A percentile compares a stretch with the other conserved stretches of the same genome.
These are phyloP conservation scores for Ceuthmochares aereus DNA, from an alignment of 2,113 vertebrate genomes.

Conservation along the genomic window DNA sequence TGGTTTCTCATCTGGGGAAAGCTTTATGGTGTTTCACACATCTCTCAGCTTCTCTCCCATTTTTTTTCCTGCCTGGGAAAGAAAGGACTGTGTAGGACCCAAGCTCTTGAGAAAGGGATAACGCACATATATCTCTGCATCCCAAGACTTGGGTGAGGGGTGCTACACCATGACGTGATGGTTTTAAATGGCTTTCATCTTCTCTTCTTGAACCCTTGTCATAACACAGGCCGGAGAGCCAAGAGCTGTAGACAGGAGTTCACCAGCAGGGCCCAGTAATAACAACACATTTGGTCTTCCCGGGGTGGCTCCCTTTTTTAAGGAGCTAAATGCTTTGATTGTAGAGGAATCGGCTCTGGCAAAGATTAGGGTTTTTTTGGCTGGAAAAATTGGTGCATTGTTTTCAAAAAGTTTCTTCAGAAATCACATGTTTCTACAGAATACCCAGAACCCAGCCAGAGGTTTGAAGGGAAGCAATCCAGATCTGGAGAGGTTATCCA, in stretches of 20 bases:
- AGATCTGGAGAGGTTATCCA: background rate
- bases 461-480: background rate
- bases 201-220: background rate
- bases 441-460: background rate
- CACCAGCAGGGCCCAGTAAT: background rate
- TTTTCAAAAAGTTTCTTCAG: slow-evolving; percentile 8
- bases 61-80: background rate
- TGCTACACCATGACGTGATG: fast-evolving
- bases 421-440: background rate
- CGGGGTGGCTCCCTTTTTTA: background rate
- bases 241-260: background rate
- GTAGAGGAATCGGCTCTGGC: background rate
- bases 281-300: background rate
- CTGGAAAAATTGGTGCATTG: background rate
- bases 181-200: background rate
- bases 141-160: background rate
- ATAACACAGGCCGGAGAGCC: background rate
- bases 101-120: background rate
- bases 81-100: background rate
- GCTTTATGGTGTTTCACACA: fast-evolving
- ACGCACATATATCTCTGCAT: background rate
- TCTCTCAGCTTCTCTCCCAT: background rate
- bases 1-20: background rate
- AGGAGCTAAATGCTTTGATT: background rate
- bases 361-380: background rate